These are phyloP conservation scores for Eolophus roseicapilla DNA, from an alignment of 2,113 vertebrate species.

Conservation along the genomic window DNA sequence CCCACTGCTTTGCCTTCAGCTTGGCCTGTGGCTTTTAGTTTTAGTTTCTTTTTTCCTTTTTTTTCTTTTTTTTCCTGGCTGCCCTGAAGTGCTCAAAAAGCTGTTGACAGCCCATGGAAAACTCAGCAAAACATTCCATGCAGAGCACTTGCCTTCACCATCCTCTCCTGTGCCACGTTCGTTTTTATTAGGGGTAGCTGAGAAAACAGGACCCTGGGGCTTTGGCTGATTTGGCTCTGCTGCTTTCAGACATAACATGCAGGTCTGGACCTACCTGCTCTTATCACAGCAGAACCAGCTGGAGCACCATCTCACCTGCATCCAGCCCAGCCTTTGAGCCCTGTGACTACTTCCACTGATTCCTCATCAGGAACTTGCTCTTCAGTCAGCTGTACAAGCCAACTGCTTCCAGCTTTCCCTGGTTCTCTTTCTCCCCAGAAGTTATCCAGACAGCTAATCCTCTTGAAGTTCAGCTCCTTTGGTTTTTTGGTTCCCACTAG, in stretches of 20 bases:
- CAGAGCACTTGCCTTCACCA: background rate
- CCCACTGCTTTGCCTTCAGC: background rate
- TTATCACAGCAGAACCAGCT: background rate
- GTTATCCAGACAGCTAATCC: background rate
- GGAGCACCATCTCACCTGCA: background rate
- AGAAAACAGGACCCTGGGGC: background rate
- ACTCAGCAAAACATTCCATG: background rate
- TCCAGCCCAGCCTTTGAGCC: background rate
- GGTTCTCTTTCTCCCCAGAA: background rate
- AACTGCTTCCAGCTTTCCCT: background rate
- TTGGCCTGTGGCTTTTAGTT: background rate
- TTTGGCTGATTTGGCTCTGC: background rate
- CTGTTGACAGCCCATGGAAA: slow-evolving; percentile 23
- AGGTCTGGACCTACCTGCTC: background rate
- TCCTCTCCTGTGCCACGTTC: background rate
- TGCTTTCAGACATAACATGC: background rate
- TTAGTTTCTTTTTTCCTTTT: background rate
- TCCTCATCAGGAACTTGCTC: background rate
- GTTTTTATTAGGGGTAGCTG: background rate
- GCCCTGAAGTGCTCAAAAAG: background rate
- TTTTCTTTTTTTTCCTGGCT: background rate
- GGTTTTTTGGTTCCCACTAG: background rate
- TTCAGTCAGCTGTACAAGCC: background rate
- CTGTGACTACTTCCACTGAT: background rate
- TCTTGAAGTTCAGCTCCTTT: background rate